Conservation (phyloP, 2,888 invertebrate genomes). For the Copidosoma aretas region DNA sequence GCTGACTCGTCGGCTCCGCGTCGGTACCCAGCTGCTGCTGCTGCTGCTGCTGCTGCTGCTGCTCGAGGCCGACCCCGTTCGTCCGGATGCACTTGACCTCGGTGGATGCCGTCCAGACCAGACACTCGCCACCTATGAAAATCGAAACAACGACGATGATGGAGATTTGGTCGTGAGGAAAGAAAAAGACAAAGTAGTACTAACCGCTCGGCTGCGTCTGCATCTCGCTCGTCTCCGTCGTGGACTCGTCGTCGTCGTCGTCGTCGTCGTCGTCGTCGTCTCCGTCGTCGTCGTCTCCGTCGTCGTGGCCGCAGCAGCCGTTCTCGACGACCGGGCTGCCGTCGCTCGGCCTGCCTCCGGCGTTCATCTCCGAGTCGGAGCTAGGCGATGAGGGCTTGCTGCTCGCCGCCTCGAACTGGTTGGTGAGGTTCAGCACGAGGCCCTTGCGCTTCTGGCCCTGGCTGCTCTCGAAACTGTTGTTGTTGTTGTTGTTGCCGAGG, state of each 20-base stretch:
- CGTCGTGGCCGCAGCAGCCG: slow-evolving; percentile 38
- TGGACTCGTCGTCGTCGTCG: slow-evolving; percentile 33
- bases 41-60: too few species aligned
- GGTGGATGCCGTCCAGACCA: slow-evolving; percentile 65
- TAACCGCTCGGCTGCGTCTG: background rate
- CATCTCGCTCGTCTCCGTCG: slow-evolving; percentile 19
- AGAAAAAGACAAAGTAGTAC: too few species aligned
- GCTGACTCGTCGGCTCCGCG: slow-evolving; percentile 37
- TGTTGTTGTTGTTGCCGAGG: slow-evolving; percentile 14
- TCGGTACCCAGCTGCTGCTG: slow-evolving; percentile 35
- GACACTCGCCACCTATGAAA: slow-evolving; percentile 55
- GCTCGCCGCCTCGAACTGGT: slow-evolving; percentile 65
- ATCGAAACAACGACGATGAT: too few species aligned
- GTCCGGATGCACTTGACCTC: slow-evolving; percentile 54
- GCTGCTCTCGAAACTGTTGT: slow-evolving; percentile 66
- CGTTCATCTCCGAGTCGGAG: slow-evolving; percentile 44
- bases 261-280: slow-evolving; percentile 36
- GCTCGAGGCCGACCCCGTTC: slow-evolving; percentile 39
- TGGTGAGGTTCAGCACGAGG: slow-evolving; percentile 67
- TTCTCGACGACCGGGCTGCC: slow-evolving; percentile 38
- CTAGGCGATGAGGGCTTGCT: slow-evolving; percentile 60
- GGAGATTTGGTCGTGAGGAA: too few species aligned
- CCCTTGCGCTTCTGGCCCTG: slow-evolving; percentile 63
- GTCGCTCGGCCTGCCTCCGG: background rate
- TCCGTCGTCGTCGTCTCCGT: slow-evolving; percentile 16